These are phyloP conservation scores for Anser brachyrhynchus DNA, from an alignment of 2,113 vertebrate species.

Conservation along the genomic window DNA sequence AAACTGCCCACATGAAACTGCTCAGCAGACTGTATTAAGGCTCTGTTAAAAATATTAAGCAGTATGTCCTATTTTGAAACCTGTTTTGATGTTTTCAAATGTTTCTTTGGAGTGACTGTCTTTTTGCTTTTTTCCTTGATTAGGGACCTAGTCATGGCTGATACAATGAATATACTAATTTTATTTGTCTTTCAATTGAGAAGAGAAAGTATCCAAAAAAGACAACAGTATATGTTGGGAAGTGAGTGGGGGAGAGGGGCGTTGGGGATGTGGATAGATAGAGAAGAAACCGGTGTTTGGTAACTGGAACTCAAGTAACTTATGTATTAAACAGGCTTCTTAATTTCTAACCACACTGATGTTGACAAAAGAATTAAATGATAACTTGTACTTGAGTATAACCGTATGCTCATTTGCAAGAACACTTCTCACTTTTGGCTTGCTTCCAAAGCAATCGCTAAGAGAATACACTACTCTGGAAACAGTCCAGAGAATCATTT, in stretches of 20 bases:
- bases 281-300: background rate
- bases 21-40: conserved; percentile 40
- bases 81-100: background rate
- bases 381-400: conserved; percentile 77
- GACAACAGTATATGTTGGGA: background rate
- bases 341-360: conserved; percentile 78
- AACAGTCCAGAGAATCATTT: conserved; percentile 75
- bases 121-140: background rate
- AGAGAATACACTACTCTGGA: conserved; percentile 76
- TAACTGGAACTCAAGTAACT: conserved; percentile 78
- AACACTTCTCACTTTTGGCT: conserved; percentile 76
- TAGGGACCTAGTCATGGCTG: background rate
- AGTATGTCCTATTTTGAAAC: background rate
- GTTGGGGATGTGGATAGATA: background rate
- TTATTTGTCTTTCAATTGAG: background rate
- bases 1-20: background rate
- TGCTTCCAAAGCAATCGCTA: conserved; percentile 77
- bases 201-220: background rate
- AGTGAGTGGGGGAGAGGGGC: background rate
- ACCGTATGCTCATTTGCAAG: conserved; percentile 73
- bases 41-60: conserved; percentile 58
- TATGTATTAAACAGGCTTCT: conserved; percentile 78
- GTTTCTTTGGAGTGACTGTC: background rate
- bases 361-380: conserved; percentile 85
- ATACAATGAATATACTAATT: conserved; percentile 18